These are phyloP conservation scores for Pocillopora grandis DNA, from an alignment of 92 coral and sea anemone genomes.

Conservation along the genomic window DNA sequence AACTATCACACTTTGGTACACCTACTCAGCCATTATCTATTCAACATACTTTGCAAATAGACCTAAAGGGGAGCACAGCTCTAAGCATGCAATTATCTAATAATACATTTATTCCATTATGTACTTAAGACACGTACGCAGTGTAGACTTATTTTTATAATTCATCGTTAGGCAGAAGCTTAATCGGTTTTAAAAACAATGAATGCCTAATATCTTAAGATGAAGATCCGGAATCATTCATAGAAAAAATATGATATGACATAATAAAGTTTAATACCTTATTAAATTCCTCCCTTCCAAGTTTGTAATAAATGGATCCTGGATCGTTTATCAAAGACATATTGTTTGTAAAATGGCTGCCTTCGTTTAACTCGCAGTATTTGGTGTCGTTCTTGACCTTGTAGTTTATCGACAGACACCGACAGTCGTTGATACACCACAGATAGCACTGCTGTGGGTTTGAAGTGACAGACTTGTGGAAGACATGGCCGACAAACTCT, in stretches of 20 bases:
- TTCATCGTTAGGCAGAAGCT: no score
- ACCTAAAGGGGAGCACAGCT: no score
- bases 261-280: neutral
- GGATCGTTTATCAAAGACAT: conserved; percentile 6
- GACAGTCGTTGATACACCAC: neutral
- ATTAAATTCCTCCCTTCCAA: neutral
- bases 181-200: no score
- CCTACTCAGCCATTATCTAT: no score
- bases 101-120: no score
- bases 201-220: no score
- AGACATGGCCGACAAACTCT: neutral
- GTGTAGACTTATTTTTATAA: no score
- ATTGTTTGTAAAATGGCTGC: neutral
- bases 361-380: conserved; percentile 20
- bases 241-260: neutral
- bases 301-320: conserved; percentile 10
- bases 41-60: no score
- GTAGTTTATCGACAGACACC: conserved; percentile 3
- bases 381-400: neutral
- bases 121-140: no score
- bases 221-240: neutral
- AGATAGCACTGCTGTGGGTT: conserved; percentile 1
- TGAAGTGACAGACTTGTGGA: conserved; percentile 8
- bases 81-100: no score
- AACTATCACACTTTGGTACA: no score